Evolutionary conservation across 2,797 vertebrate genomes (phyloP), one percentile per base, ranked within the genome.

Genomic region (Melanitta fusca): DNA sequence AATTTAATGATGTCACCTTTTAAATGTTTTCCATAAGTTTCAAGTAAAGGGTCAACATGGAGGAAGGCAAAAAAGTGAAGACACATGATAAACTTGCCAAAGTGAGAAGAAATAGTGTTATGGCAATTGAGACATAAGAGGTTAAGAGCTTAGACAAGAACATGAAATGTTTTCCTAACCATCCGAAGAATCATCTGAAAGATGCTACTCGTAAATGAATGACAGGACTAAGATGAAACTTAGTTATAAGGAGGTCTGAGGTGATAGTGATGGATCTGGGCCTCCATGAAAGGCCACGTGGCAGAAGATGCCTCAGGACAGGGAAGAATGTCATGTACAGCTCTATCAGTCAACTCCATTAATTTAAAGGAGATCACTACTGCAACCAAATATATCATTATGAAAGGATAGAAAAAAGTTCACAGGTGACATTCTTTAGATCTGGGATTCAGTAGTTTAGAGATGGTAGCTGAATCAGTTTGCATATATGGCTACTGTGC

Each of bases 1-100:
- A 51, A 91, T 88, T 75, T 93, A 86, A 93, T 77, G 38, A 93
- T 56, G 77, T 93, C 32, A 25, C 58, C 34, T 47, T 93, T 88
- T 79, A 86, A 93, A 84, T 0, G 20, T 81, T 94, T 88, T 79
- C 32, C 54, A 41, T 16, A 64, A 88, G 32, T 90, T 79, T 75
- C 72, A 81, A 79, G 45, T 66, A 45, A 53, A 45, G 41, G 62
- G 85, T 89, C 77, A 94, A 86, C 18, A 60, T 0, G 61, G 34
- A 88, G 85, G 66, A 88, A 79, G 78, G 62, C 28, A 78, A 10
- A 79, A 16, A 89, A 81, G 41, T 47, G 13, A 51, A 51, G 49
- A 25, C 49, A 79, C 2, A 1, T 8, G 38, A 72, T 34, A 54
- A 80, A 77, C 53, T 85, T 78, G 65, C 61, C 81, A 91, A 95